A percentile compares a stretch with the other conserved stretches of the same genome.
Conservation (phyloP, 1,140 invertebrate genomes). For the Hypsibius dujardini region DNA sequence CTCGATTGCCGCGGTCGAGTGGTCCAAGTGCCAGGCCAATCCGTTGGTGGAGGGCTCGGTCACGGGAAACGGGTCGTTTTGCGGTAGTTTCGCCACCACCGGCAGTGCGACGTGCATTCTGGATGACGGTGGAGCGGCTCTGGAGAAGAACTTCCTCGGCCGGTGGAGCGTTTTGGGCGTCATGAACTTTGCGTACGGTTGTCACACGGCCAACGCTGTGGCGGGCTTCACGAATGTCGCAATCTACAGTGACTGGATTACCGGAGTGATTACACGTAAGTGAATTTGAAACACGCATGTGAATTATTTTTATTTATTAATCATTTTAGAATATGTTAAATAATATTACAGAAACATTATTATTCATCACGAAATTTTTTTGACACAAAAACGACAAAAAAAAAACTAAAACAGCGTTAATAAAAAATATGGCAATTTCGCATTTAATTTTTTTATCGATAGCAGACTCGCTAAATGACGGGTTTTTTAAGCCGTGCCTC, state of each 20-base stretch:
- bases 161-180: slow-evolving; percentile 13
- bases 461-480: no score
- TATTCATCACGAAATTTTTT: no score
- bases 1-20: neutral
- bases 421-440: no score
- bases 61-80: neutral
- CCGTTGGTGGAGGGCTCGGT: neutral
- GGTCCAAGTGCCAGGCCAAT: neutral
- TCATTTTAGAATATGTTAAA: no score
- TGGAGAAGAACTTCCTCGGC: neutral
- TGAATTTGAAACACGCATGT: neutral
- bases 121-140: neutral
- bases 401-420: no score
- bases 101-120: neutral
- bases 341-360: no score
- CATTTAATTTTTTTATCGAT: no score
- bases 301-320: no score
- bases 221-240: neutral
- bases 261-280: neutral
- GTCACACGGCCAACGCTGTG: neutral
- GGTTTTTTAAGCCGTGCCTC: no score
- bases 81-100: neutral
- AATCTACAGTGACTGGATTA: neutral
- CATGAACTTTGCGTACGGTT: neutral
- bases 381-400: no score